Evolutionary conservation across 2,888 invertebrate genomes (phyloP).

Genomic region (Micoletzkya japonica): DNA sequence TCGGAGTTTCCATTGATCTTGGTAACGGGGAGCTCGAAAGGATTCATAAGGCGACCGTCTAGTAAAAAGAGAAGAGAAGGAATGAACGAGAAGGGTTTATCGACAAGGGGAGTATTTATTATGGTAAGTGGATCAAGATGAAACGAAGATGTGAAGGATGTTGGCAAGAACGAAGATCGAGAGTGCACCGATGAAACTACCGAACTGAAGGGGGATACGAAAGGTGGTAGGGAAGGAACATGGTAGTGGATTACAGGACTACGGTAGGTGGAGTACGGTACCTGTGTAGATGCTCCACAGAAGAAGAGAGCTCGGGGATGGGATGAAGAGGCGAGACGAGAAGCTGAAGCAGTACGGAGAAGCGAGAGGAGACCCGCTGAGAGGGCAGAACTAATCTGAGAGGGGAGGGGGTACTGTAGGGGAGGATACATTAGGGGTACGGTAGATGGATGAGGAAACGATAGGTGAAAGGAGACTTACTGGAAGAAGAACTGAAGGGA

Average conservation of each 20-base stretch:
- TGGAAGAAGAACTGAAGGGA: slow-evolving; percentile 13
- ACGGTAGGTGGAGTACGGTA: slow-evolving; percentile 1
- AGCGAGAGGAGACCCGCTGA: slow-evolving; percentile 28
- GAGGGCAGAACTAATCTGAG: slow-evolving; percentile 18
- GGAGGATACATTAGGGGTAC: too few species aligned
- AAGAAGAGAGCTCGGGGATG: slow-evolving; percentile 11
- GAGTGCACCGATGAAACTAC: slow-evolving; percentile 22
- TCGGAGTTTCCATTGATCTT: slow-evolving; percentile 4
- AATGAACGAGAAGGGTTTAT: slow-evolving; percentile 7
- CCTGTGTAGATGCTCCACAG: slow-evolving; percentile 28
- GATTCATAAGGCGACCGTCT: slow-evolving; percentile 16
- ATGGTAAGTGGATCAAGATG: slow-evolving; percentile 4
- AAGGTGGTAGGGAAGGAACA: not conserved
- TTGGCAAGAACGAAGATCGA: slow-evolving; percentile 23
- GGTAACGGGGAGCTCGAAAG: slow-evolving; percentile 19
- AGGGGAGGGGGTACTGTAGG: not conserved
- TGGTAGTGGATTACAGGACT: slow-evolving; percentile 1
- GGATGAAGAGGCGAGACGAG: slow-evolving; percentile 7
- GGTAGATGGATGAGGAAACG: slow-evolving; percentile 9
- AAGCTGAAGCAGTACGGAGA: slow-evolving; percentile 20
- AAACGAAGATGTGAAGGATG: slow-evolving; percentile 21
- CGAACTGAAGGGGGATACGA: slow-evolving; percentile 16
- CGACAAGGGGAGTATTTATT: not conserved
- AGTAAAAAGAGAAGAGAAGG: not conserved
- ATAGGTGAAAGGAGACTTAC: not conserved